Percentiles rank a stretch among this genome's conserved stretches.
Evolutionary conservation across 2,888 invertebrate species (phyloP).

Genomic region (Heliconius aoede): DNA sequence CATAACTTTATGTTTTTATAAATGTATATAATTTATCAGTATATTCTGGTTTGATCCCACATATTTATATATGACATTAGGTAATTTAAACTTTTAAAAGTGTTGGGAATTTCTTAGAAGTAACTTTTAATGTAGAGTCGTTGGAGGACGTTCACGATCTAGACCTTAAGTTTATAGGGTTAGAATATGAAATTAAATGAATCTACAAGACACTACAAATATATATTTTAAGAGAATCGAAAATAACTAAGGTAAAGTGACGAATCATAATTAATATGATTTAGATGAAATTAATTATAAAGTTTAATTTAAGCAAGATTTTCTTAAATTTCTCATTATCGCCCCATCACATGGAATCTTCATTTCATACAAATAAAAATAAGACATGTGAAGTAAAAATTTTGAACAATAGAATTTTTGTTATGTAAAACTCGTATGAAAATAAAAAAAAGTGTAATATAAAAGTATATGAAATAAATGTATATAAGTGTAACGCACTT

Average conservation of each 20-base stretch:
- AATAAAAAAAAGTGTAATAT: neutral
- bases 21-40: neutral
- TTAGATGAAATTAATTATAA: neutral
- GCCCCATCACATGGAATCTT: neutral
- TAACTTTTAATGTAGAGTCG: conserved; percentile 6
- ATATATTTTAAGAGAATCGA: conserved; percentile 20
- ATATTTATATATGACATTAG: conserved; percentile 19
- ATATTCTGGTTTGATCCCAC: neutral
- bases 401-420: conserved; percentile 2
- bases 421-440: conserved; percentile 9
- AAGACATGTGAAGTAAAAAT: conserved; percentile 5
- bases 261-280: conserved; percentile 2
- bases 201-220: conserved; percentile 14
- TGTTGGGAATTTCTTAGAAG: conserved; percentile 17
- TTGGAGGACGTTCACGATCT: neutral
- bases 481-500: neutral
- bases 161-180: neutral
- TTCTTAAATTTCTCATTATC: neutral
- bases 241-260: conserved; percentile 2
- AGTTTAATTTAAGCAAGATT: neutral
- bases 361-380: conserved; percentile 3
- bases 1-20: conserved; percentile 6
- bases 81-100: conserved; percentile 18
- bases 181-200: neutral
- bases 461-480: too few species aligned